Percentiles rank a stretch among this genome's conserved stretches.
phyloP scores from a whole-genome alignment of 1,140 invertebrate species.

The Saxidomus purpurata region DNA sequence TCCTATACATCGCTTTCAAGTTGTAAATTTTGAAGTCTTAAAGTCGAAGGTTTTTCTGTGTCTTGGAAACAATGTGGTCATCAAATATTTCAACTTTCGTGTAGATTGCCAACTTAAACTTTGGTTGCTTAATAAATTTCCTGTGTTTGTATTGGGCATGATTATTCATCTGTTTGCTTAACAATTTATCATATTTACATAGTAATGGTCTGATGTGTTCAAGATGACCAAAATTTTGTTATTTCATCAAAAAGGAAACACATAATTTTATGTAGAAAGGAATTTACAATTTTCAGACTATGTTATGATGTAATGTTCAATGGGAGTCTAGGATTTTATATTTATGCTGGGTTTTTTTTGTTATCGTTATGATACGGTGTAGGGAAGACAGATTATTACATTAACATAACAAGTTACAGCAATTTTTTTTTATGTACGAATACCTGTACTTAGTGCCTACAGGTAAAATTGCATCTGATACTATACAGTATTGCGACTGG shows the following conservation, averaged over 20 bases:
- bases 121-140: slow-evolving; percentile 12
- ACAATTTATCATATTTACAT: neutral
- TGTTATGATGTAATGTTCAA: neutral
- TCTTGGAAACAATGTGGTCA: neutral
- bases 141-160: neutral
- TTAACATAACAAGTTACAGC: neutral
- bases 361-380: neutral
- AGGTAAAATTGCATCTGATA: neutral
- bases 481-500: neutral
- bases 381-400: neutral
- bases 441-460: neutral
- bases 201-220: neutral
- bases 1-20: neutral
- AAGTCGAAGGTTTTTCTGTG: neutral
- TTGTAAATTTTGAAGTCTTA: slow-evolving; percentile 1
- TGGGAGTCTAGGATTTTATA: neutral
- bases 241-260: neutral
- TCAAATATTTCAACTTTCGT: neutral
- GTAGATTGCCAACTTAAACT: neutral
- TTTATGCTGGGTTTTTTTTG: neutral
- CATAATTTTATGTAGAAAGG: neutral
- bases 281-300: neutral
- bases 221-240: neutral
- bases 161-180: neutral
- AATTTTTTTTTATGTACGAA: neutral